Evolutionary conservation across 2,113 vertebrate species (phyloP).

Genomic region (Semnopithecus entellus): DNA sequence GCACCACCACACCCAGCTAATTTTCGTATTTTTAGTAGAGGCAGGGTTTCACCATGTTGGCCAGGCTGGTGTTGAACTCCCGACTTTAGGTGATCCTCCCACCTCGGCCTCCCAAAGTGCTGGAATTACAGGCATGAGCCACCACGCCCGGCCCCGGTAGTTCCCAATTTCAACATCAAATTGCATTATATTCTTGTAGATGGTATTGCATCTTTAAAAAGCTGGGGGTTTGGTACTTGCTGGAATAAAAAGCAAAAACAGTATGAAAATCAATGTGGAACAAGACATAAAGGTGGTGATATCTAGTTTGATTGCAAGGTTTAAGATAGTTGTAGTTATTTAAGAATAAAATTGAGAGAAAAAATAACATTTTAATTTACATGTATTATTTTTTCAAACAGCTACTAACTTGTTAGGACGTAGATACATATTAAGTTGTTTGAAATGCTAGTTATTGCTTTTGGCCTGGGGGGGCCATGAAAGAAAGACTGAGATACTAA

Average conservation of each 20-base stretch:
- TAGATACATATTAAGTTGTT: background rate
- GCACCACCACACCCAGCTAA: too few species aligned
- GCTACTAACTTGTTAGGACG: background rate
- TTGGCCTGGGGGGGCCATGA: background rate
- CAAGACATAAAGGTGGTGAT: background rate
- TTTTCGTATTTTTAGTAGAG: too few species aligned
- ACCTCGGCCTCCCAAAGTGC: too few species aligned
- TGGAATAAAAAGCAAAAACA: background rate
- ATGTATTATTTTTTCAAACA: background rate
- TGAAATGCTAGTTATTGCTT: background rate
- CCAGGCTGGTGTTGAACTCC: too few species aligned
- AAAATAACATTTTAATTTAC: background rate
- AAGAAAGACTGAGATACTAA: background rate
- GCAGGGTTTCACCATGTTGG: too few species aligned
- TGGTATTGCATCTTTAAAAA: background rate
- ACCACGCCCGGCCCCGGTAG: too few species aligned
- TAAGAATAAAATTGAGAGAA: background rate
- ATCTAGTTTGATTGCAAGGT: background rate
- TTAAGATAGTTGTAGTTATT: background rate
- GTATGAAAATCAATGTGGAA: background rate
- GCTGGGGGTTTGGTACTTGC: background rate
- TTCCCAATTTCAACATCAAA: background rate
- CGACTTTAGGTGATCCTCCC: too few species aligned
- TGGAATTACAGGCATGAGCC: too few species aligned
- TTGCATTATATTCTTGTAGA: background rate